Conservation (phyloP, 1,140 invertebrate species). For the Hycleus cichorii region DNA sequence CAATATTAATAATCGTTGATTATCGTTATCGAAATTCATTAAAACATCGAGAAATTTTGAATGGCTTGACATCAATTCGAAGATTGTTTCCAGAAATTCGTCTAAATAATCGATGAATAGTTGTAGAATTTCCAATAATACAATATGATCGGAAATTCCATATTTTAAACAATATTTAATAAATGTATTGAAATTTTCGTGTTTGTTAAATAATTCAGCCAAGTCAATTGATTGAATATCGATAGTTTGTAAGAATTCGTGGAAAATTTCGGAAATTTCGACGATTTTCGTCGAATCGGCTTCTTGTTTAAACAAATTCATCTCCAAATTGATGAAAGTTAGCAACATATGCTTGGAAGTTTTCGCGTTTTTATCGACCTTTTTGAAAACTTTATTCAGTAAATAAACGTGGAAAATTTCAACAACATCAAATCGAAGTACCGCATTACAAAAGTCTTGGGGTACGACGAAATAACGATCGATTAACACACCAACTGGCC, state of each 20-base stretch:
- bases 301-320: slow-evolving; percentile 39
- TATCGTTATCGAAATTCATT: slow-evolving; percentile 42
- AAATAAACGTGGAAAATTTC: slow-evolving; percentile 51
- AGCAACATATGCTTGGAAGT: slow-evolving; percentile 25
- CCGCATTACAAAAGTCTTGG: slow-evolving; percentile 46
- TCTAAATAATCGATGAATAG: slow-evolving; percentile 49
- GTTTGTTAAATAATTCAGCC: slow-evolving; percentile 43
- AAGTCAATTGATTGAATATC: slow-evolving; percentile 34
- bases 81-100: slow-evolving; percentile 50
- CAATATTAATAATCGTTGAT: slow-evolving; percentile 51
- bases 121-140: slow-evolving; percentile 49
- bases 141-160: slow-evolving; percentile 48
- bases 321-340: slow-evolving; percentile 37
- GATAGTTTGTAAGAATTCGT: slow-evolving; percentile 35
- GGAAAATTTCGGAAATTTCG: slow-evolving; percentile 40
- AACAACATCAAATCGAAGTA: slow-evolving; percentile 50
- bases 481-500: slow-evolving; percentile 46
- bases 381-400: slow-evolving; percentile 47
- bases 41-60: slow-evolving; percentile 64
- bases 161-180: slow-evolving; percentile 56
- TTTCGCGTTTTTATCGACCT: slow-evolving; percentile 34
- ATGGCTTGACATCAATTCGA: slow-evolving; percentile 68
- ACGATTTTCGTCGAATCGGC: slow-evolving; percentile 19
- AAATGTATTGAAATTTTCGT: slow-evolving; percentile 57
- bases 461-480: slow-evolving; percentile 49